phyloP scores from a whole-genome alignment of 2,888 invertebrate species.

The Campoplex nolae region DNA sequence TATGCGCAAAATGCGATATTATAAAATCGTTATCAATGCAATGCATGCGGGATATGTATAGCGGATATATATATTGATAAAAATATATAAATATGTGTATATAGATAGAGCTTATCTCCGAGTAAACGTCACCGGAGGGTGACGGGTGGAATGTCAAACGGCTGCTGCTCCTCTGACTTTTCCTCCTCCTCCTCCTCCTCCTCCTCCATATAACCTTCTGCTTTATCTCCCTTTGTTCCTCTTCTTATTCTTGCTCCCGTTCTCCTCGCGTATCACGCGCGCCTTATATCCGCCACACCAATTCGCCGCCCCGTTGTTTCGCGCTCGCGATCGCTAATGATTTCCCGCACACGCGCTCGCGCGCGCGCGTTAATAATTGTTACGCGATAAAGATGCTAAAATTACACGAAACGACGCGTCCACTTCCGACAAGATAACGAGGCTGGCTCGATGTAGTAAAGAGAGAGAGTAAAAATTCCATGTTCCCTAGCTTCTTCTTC shows the following conservation, averaged over 20 bases:
- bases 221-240: slow-evolving; percentile 37
- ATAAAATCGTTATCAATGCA: neutral
- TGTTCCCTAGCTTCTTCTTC: slow-evolving; percentile 35
- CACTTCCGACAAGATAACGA: slow-evolving; percentile 19
- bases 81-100: neutral
- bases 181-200: slow-evolving; percentile 48
- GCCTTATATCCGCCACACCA: too few species aligned
- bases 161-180: slow-evolving; percentile 30
- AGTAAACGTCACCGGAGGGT: slow-evolving; percentile 55
- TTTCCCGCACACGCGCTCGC: too few species aligned
- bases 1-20: neutral
- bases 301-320: too few species aligned
- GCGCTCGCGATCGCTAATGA: too few species aligned
- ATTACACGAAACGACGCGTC: slow-evolving; percentile 19
- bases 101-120: slow-evolving; percentile 62
- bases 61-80: neutral
- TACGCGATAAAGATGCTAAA: neutral
- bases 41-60: neutral
- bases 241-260: neutral
- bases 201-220: slow-evolving; percentile 52
- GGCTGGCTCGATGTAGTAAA: neutral
- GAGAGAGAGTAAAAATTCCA: neutral
- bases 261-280: too few species aligned
- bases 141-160: slow-evolving; percentile 59
- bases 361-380: too few species aligned